Conservation (phyloP, 2,113 vertebrate species). For the Rhynchopsitta pachyrhyncha region DNA sequence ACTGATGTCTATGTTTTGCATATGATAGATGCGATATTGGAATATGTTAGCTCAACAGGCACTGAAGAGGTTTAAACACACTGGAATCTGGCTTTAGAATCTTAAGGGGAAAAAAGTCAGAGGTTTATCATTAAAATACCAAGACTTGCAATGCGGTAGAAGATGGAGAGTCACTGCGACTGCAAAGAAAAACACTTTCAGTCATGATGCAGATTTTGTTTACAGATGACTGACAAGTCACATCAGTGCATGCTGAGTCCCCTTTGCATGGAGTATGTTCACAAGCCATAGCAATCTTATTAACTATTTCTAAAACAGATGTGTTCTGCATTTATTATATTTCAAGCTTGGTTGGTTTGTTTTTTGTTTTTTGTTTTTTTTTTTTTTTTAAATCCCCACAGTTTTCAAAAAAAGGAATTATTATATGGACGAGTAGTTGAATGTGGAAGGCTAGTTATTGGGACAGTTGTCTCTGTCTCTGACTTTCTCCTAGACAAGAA, state of each 20-base stretch:
- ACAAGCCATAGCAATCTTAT: neutral
- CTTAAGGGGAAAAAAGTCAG: neutral
- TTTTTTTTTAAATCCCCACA: accelerated
- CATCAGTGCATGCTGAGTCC: neutral
- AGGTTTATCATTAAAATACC: neutral
- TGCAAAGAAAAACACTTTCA: neutral
- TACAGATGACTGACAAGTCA: neutral
- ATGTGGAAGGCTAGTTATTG: neutral
- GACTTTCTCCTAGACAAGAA: neutral
- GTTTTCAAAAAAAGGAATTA: neutral
- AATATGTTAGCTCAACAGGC: accelerated
- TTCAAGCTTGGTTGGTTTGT: neutral
- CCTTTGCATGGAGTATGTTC: neutral
- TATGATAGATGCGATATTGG: neutral
- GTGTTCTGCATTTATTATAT: neutral
- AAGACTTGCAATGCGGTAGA: neutral
- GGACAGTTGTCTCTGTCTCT: neutral
- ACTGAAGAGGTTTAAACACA: neutral
- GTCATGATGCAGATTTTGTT: neutral
- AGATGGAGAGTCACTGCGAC: neutral
- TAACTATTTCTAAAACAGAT: neutral
- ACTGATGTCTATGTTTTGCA: neutral
- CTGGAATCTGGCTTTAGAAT: neutral
- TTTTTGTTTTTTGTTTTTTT: neutral
- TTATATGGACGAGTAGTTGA: neutral